Evolutionary conservation across 1,140 invertebrate genomes (phyloP).

Genomic region (Lasaia peninsularis): DNA sequence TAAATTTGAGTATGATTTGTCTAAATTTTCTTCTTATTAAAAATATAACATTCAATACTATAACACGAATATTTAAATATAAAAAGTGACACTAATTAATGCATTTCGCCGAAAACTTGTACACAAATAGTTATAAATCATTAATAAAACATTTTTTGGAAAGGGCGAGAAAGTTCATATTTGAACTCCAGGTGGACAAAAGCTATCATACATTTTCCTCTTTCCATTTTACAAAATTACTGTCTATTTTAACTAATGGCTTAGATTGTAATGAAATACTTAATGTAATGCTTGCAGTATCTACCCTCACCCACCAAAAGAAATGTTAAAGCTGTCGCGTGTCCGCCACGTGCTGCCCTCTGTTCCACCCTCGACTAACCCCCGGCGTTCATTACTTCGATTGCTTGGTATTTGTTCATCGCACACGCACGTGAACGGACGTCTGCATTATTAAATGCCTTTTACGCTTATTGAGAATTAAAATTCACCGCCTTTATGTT

Average conservation of each 20-base stretch:
- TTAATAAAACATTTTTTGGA: too few relatives aligned
- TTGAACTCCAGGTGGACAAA: too few relatives aligned
- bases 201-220: not conserved
- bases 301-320: constrained; percentile 38
- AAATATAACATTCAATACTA: too few relatives aligned
- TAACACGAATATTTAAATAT: too few relatives aligned
- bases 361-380: constrained; percentile 30
- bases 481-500: constrained; percentile 41
- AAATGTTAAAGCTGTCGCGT: constrained; percentile 63
- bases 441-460: constrained; percentile 76
- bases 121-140: too few relatives aligned
- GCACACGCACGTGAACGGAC: constrained; percentile 51
- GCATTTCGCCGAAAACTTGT: too few relatives aligned
- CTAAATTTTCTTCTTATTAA: too few relatives aligned
- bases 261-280: constrained; percentile 36
- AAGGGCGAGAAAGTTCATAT: too few relatives aligned
- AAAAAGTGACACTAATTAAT: too few relatives aligned
- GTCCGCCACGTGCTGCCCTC: constrained; percentile 50
- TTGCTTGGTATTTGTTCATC: constrained; percentile 63
- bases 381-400: constrained; percentile 59
- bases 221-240: not conserved
- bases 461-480: constrained; percentile 73
- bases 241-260: constrained; percentile 18
- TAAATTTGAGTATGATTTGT: too few relatives aligned
- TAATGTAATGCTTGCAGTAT: constrained; percentile 38